A percentile compares a stretch with the other conserved stretches of the same genome.
phyloP scores from a whole-genome alignment of 2,888 invertebrate species.

The Agonopterix subpropinquella region DNA sequence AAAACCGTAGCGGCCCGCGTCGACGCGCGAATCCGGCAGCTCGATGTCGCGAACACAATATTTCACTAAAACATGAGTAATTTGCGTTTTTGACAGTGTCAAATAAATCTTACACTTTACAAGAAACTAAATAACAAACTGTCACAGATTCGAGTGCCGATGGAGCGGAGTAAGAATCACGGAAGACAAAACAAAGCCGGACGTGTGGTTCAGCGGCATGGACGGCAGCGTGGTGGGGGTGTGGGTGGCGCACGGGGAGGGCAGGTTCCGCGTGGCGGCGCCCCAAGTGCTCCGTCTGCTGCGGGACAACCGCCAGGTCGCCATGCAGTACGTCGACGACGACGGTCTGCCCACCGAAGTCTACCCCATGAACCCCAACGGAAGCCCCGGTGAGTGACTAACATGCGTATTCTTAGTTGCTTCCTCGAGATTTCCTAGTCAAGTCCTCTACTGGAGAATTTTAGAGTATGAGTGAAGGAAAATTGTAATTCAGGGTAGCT shows the following conservation, averaged over 20 bases:
- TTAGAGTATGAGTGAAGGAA: no score
- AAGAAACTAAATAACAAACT: no score
- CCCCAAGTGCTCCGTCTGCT: constrained; percentile 62
- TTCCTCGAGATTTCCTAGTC: no score
- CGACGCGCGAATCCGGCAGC: no score
- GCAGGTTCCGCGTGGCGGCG: constrained; percentile 76
- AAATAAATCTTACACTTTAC: no score
- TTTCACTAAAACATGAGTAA: no score
- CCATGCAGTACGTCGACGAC: constrained; percentile 91
- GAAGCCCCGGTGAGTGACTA: constrained; percentile 79
- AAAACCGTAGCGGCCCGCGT: no score
- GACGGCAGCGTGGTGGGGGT: constrained; percentile 91
- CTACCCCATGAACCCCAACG: constrained; percentile 98
- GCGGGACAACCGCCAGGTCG: constrained; percentile 77
- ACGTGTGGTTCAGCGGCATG: constrained; percentile 95
- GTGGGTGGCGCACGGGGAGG: constrained; percentile 98
- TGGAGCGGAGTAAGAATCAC: constrained; percentile 86
- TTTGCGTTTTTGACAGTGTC: no score
- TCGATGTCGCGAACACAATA: no score
- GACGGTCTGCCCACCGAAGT: constrained; percentile 81
- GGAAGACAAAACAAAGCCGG: constrained; percentile 66
- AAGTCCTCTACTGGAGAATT: no score
- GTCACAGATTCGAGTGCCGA: constrained; percentile 78
- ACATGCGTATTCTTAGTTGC: no score
- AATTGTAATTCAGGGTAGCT: no score